phyloP scores from a whole-genome alignment of 2,797 vertebrate species.

The Nyctalus aviator region DNA sequence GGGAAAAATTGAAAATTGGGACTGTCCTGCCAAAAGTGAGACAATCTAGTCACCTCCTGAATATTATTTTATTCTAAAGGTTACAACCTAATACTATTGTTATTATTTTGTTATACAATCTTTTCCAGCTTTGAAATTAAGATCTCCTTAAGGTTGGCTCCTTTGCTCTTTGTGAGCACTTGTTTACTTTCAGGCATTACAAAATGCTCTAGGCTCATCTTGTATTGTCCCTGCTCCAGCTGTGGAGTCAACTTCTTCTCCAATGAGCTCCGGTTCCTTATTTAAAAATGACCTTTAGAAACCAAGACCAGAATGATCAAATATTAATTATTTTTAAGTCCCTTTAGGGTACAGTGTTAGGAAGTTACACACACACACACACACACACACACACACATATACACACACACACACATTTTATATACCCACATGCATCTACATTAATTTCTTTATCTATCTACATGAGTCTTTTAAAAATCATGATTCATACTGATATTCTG shows the following conservation, averaged over 20 bases:
- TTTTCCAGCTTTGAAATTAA: not conserved
- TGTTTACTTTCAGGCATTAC: not conserved
- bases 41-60: too few relatives aligned
- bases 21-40: too few relatives aligned
- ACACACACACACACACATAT: not conserved
- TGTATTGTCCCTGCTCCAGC: not conserved
- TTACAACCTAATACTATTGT: not conserved
- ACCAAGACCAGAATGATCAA: not conserved
- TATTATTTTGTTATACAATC: not conserved
- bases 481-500: not conserved
- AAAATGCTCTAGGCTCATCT: not conserved
- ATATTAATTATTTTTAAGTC: not conserved
- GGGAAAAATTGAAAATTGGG: too few relatives aligned
- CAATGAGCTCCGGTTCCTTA: not conserved
- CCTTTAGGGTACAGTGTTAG: not conserved
- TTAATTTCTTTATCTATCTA: not conserved
- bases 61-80: slow-evolving; percentile 1
- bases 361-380: not conserved
- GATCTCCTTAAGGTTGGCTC: not conserved
- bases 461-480: not conserved
- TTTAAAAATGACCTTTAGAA: not conserved
- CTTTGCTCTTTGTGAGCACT: not conserved
- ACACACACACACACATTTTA: not conserved
- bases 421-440: not conserved
- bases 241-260: not conserved